Conservation (phyloP, 1,140 invertebrate genomes). For the Ips typographus region DNA sequence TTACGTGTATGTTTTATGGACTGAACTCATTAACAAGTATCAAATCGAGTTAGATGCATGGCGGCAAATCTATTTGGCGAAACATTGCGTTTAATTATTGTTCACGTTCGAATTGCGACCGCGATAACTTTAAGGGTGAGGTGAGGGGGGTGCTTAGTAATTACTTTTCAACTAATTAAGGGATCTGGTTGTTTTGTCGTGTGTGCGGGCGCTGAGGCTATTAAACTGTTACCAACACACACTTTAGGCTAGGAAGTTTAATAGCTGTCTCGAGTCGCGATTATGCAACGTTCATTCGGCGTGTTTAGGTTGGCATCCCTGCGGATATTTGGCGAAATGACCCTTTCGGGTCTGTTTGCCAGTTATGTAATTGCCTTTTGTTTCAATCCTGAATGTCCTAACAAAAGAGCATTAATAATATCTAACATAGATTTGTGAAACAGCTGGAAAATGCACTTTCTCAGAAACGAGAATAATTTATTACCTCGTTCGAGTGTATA, state of each 20-base stretch:
- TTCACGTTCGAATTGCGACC: constrained; percentile 21
- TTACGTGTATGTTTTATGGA: background rate
- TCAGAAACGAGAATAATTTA: background rate
- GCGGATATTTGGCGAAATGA: too few relatives aligned
- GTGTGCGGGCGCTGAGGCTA: constrained; percentile 28
- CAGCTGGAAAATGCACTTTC: too few relatives aligned
- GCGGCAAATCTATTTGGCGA: constrained; percentile 16
- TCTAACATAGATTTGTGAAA: too few relatives aligned
- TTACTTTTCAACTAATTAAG: constrained; percentile 31
- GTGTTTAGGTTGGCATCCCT: constrained; percentile 17
- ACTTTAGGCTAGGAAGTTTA: constrained; percentile 25
- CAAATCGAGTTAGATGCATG: constrained; percentile 22
- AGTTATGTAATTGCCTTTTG: too few relatives aligned
- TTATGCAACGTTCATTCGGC: constrained; percentile 27
- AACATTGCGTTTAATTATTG: constrained; percentile 26
- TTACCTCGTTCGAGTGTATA: background rate
- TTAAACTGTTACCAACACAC: constrained; percentile 34
- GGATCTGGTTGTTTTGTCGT: constrained; percentile 30
- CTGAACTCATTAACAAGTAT: constrained; percentile 15
- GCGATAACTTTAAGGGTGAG: constrained; percentile 13
- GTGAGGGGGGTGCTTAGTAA: constrained; percentile 14
- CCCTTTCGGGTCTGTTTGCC: too few relatives aligned
- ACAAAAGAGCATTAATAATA: too few relatives aligned
- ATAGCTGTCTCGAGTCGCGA: constrained; percentile 14
- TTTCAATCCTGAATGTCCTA: too few relatives aligned